Evolutionary conservation across 2,888 invertebrate genomes (phyloP).

Genomic region (Lasioglossum pauxillum): DNA sequence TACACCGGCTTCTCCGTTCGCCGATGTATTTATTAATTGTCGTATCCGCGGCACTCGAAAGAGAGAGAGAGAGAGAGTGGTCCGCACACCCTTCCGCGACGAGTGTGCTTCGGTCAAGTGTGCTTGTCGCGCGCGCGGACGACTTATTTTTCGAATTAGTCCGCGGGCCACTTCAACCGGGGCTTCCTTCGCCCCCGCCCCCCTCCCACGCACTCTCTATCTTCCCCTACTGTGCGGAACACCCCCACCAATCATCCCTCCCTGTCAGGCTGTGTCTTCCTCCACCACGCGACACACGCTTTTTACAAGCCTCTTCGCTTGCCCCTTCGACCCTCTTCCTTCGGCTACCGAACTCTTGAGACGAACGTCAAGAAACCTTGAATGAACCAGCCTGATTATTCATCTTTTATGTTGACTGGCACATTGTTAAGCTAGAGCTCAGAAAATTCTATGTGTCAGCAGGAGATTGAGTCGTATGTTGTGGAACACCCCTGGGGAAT

Average conservation of each 20-base stretch:
- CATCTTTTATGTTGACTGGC: not conserved
- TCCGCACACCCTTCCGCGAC: slow-evolving; percentile 76
- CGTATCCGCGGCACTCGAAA: slow-evolving; percentile 66
- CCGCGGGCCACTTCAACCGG: slow-evolving; percentile 71
- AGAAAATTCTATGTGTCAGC: not conserved
- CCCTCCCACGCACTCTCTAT: slow-evolving; percentile 47
- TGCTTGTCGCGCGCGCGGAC: slow-evolving; percentile 80
- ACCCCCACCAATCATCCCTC: slow-evolving; percentile 67
- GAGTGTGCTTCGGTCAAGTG: slow-evolving; percentile 84
- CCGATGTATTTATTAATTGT: slow-evolving; percentile 64
- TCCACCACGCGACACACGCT: slow-evolving; percentile 37
- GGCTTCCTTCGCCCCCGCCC: slow-evolving; percentile 54
- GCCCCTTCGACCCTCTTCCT: slow-evolving; percentile 8
- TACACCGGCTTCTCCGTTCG: not conserved
- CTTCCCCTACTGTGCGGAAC: slow-evolving; percentile 61
- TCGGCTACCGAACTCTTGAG: not conserved
- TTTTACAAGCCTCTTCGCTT: slow-evolving; percentile 17
- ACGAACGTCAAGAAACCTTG: not conserved
- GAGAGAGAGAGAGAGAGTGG: slow-evolving; percentile 12
- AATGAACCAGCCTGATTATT: not conserved
- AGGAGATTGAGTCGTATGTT: not conserved
- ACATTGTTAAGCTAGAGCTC: not conserved
- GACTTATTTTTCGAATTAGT: slow-evolving; percentile 82
- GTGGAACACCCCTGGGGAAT: not conserved
- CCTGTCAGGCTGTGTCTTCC: slow-evolving; percentile 22